Conservation (phyloP, 2,888 invertebrate species). For the Eulithis prunata region DNA sequence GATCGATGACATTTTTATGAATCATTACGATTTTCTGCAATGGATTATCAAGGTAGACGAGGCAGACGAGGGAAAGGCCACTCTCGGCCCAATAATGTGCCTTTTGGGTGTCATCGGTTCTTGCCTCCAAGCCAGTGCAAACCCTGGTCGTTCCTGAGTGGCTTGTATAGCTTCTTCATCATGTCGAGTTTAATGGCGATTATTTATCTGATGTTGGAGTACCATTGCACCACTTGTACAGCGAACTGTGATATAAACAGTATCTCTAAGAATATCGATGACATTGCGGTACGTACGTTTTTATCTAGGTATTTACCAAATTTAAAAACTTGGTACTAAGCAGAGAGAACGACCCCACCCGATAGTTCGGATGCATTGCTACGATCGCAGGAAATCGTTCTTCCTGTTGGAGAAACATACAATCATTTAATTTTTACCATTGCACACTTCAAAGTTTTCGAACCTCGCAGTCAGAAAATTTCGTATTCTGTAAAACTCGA, state of each 20-base stretch:
- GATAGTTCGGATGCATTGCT: no score
- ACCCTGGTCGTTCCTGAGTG: constrained; percentile 48
- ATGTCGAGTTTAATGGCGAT: constrained; percentile 58
- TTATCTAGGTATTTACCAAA: not conserved
- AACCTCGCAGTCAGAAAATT: no score
- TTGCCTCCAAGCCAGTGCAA: constrained; percentile 36
- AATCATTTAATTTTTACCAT: no score
- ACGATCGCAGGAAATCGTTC: no score
- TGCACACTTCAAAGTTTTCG: no score
- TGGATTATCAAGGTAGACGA: constrained; percentile 61
- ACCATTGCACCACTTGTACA: constrained; percentile 60
- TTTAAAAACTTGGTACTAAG: no score
- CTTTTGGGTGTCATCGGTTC: constrained; percentile 17
- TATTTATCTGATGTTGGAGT: constrained; percentile 65
- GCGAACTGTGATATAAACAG: constrained; percentile 54
- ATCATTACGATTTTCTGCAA: constrained; percentile 39
- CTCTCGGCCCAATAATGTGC: constrained; percentile 37
- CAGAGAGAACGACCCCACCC: no score
- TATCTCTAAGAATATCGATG: constrained; percentile 61
- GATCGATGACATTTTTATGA: not conserved
- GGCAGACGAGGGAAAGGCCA: constrained; percentile 45
- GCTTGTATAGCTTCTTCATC: constrained; percentile 58
- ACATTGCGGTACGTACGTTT: constrained; percentile 59
- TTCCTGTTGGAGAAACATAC: no score
- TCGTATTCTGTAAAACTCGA: no score